phyloP scores from a whole-genome alignment of 2,888 invertebrate genomes.

The Hipparchia semele region DNA sequence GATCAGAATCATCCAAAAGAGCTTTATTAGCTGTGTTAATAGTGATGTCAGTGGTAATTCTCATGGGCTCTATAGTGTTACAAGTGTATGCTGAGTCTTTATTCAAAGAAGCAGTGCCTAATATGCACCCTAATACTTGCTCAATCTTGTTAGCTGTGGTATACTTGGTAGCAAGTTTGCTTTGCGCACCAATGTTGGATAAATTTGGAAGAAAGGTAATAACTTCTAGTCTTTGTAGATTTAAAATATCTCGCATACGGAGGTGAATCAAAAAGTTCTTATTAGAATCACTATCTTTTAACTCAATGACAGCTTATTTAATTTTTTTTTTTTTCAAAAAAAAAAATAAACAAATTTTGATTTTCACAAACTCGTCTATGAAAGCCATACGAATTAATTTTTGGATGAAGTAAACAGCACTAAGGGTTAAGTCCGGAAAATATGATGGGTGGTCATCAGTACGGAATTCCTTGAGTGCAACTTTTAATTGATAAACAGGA shows the following conservation, averaged over 20 bases:
- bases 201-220: slow-evolving; percentile 68
- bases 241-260: too few relatives aligned
- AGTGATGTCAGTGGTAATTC: slow-evolving; percentile 58
- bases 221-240: background rate
- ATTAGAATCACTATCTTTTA: too few relatives aligned
- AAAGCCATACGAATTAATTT: too few relatives aligned
- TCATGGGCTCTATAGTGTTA: slow-evolving; percentile 70
- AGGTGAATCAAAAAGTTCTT: too few relatives aligned
- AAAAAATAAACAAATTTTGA: too few relatives aligned
- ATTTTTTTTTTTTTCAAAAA: too few relatives aligned
- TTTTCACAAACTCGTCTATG: too few relatives aligned
- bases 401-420: too few relatives aligned
- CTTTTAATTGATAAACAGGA: background rate
- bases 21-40: slow-evolving; percentile 56
- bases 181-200: slow-evolving; percentile 60
- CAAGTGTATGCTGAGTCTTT: slow-evolving; percentile 73
- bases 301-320: too few relatives aligned
- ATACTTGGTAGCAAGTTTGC: slow-evolving; percentile 56
- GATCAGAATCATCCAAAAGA: slow-evolving; percentile 61
- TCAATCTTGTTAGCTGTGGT: slow-evolving; percentile 66
- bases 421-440: too few relatives aligned
- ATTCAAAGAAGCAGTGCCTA: slow-evolving; percentile 68
- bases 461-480: background rate
- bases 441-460: background rate
- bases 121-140: slow-evolving; percentile 66